These are phyloP conservation scores for Orthosia cruda DNA, from an alignment of 2,888 invertebrate genomes.

Conservation along the genomic window DNA sequence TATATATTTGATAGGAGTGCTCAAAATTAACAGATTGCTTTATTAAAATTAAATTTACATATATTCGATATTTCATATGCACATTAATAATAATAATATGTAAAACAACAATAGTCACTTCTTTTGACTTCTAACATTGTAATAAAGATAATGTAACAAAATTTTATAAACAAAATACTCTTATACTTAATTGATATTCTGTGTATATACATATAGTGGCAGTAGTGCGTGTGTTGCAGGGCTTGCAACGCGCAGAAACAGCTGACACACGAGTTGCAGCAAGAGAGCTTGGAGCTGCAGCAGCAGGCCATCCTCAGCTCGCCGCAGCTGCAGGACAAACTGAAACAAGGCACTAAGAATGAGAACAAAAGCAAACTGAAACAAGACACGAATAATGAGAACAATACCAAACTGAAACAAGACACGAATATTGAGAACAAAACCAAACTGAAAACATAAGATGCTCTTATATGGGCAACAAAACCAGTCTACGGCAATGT, in stretches of 20 bases:
- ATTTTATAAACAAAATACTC: conserved; percentile 76
- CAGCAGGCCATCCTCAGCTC: conserved; percentile 86
- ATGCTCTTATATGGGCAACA: not conserved
- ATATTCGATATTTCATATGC: conserved; percentile 64
- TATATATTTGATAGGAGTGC: conserved; percentile 62
- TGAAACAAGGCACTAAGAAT: conserved; percentile 74
- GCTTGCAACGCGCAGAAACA: conserved; percentile 86
- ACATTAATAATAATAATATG: conserved; percentile 70
- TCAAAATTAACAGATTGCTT: conserved; percentile 72
- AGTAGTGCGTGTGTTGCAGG: conserved; percentile 74
- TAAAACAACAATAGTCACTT: conserved; percentile 82
- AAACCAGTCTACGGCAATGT: not conserved
- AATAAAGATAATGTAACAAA: conserved; percentile 79
- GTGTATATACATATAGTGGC: conserved; percentile 69
- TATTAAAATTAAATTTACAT: conserved; percentile 67
- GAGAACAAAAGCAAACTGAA: conserved; percentile 63
- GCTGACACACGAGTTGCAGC: conserved; percentile 86
- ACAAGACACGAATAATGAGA: conserved; percentile 64
- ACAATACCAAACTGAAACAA: conserved; percentile 63
- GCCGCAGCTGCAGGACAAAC: conserved; percentile 85
- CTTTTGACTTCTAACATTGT: conserved; percentile 83
- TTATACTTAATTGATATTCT: conserved; percentile 70
- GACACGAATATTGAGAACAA: conserved; percentile 65
- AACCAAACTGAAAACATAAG: conserved; percentile 53
- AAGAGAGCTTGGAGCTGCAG: conserved; percentile 89